Evolutionary conservation across 2,113 vertebrate genomes (phyloP), one percentile per base, ranked within the genome.

Genomic region (Rhynchomys soricoides): DNA sequence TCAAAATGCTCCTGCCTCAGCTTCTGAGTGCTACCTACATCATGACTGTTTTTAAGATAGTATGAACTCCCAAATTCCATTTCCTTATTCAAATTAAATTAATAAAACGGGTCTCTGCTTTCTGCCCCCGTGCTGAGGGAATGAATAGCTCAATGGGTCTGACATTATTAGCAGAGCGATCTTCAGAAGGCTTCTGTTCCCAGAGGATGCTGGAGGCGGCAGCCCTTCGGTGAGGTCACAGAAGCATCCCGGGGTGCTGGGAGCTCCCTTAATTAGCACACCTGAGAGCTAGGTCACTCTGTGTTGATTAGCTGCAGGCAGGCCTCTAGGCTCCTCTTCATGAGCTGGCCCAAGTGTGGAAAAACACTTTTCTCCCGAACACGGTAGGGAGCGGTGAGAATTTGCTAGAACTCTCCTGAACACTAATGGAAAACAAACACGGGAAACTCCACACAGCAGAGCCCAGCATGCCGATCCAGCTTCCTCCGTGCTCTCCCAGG

Each of bases 371-470:
- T 22, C 74, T 57, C 8, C 85, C 40, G 40, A 68, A 85, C 26
- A 40, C 26, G 17, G 55, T 1, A 24, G 34, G 43, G 59, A 59
- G 77, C 24, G 5, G 64, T 21, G 71, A 75, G 89, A 91, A 89
- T 91, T 81, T 75, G 40, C 71, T 77, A 96, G 83, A 93, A 90
- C 52, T 48, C 79, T 92, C 77, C 86, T 59, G 77, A 95, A 70
- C n/a, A 45, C 77, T n/a, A n/a, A 52, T 34, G 70, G 62, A 93
- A 97, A 97, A 92, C 50, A 91, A 79, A 68, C 50, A 81, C 68
- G 40, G 68, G 86, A 93, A 88, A 94, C 29, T 43, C 40, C 62
- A 71, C 12, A 37, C n/a, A 19, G 62, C 70, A 57, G 40, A 48
- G 64, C 66, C 81, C 48, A 87, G 50, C 9, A 0, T 3, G 22